Conservation (phyloP, 2,797 vertebrate genomes). For the Cynodonichthys magdalenae region DNA sequence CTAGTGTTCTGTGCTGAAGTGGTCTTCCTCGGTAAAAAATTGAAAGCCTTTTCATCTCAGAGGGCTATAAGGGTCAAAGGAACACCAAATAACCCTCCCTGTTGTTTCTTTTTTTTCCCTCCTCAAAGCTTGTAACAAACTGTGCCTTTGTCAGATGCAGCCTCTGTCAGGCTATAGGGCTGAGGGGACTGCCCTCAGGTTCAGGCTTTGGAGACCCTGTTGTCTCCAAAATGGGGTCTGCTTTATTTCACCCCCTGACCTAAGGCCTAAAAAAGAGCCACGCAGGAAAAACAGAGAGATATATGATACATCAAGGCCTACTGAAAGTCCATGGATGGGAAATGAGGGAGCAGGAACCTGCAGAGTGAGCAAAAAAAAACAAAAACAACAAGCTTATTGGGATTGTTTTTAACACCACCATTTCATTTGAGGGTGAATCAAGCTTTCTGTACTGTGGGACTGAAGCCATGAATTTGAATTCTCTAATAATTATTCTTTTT, state of each 20-base stretch:
- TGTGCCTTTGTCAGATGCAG: constrained; percentile 81
- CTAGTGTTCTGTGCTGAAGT: constrained; percentile 71
- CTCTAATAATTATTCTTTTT: constrained; percentile 29
- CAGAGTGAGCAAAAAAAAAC: constrained; percentile 73
- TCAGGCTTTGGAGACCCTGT: constrained; percentile 82
- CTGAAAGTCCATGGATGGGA: constrained; percentile 74
- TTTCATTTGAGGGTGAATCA: constrained; percentile 48
- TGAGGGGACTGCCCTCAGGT: constrained; percentile 72
- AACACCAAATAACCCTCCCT: constrained; percentile 81
- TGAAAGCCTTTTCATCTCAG: constrained; percentile 81
- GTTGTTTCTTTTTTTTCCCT: constrained; percentile 69
- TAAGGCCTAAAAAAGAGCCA: constrained; percentile 76
- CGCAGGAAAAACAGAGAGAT: constrained; percentile 82
- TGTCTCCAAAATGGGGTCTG: constrained; percentile 84
- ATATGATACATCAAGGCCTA: constrained; percentile 79
- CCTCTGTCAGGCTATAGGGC: constrained; percentile 72
- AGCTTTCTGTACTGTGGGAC: constrained; percentile 41
- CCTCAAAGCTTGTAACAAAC: constrained; percentile 80
- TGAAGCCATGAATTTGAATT: constrained; percentile 33
- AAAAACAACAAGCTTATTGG: constrained; percentile 70
- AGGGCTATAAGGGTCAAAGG: constrained; percentile 82
- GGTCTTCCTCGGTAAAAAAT: constrained; percentile 77
- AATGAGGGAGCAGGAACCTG: constrained; percentile 75
- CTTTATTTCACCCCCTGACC: constrained; percentile 86
- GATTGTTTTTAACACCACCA: constrained; percentile 43